These are phyloP conservation scores for Drosophila kepulauana DNA, from an alignment of 1,140 invertebrate species.

Conservation along the genomic window DNA sequence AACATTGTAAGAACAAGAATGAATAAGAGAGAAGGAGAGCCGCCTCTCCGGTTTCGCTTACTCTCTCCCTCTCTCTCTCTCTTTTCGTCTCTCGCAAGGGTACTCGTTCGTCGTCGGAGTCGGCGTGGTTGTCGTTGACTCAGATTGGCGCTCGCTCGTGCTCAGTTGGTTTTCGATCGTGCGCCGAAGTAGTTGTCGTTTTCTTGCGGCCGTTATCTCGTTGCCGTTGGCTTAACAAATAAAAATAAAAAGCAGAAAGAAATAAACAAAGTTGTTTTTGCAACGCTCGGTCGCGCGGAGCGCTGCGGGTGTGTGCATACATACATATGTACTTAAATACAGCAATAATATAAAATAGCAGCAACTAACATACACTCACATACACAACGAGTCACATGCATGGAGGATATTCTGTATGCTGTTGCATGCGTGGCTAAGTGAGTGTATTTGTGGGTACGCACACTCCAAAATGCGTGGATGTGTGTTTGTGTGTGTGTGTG, in stretches of 20 bases:
- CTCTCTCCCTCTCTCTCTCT: not conserved
- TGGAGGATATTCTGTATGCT: conserved; percentile 49
- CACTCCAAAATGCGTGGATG: conserved; percentile 6
- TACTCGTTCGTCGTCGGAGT: conserved; percentile 17
- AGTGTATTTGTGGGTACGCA: conserved; percentile 36
- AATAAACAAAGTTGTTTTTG: conserved; percentile 60
- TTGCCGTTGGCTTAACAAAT: conserved; percentile 31
- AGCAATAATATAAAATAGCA: conserved; percentile 7
- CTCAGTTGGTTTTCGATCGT: conserved; percentile 63
- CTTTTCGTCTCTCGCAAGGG: conserved; percentile 12
- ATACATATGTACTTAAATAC: not conserved
- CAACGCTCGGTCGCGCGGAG: conserved; percentile 54
- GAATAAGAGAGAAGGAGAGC: conserved; percentile 6
- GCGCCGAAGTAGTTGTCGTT: conserved; percentile 64
- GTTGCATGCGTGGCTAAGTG: conserved; percentile 52
- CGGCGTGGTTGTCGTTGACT: conserved; percentile 7
- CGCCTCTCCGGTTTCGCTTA: conserved; percentile 3
- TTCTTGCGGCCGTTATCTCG: conserved; percentile 33
- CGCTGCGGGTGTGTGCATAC: conserved; percentile 54
- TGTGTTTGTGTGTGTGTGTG: conserved; percentile 33
- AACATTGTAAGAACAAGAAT: conserved; percentile 8
- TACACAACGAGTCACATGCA: conserved; percentile 29
- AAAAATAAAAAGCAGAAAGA: conserved; percentile 15
- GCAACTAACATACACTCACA: conserved; percentile 16
- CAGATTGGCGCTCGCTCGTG: conserved; percentile 29